phyloP scores from a whole-genome alignment of 2,113 vertebrate species.

The Cavia porcellus region DNA sequence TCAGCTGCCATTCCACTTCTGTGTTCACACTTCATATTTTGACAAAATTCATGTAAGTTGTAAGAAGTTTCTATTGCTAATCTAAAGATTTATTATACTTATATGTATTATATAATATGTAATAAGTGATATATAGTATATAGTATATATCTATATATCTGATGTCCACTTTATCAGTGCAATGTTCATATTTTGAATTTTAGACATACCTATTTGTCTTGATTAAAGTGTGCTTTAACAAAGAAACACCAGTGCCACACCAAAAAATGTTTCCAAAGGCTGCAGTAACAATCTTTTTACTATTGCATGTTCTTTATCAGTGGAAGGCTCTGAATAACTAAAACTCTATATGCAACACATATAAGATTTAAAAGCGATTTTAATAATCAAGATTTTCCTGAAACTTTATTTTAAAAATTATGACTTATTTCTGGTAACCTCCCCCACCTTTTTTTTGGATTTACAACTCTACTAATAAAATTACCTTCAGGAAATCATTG shows the following conservation, averaged over 20 bases:
- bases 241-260: slow-evolving; percentile 55
- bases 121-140: no score
- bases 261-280: slow-evolving; percentile 57
- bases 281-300: slow-evolving; percentile 70
- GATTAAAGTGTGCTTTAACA: slow-evolving; percentile 72
- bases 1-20: slow-evolving; percentile 58
- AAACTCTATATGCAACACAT: slow-evolving; percentile 82
- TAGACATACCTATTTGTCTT: slow-evolving; percentile 67
- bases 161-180: background rate
- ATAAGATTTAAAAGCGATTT: slow-evolving; percentile 37
- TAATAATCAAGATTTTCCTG: slow-evolving; percentile 73
- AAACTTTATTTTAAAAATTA: slow-evolving; percentile 73
- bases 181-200: slow-evolving; percentile 62
- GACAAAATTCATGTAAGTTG: slow-evolving; percentile 59
- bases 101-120: no score
- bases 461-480: slow-evolving; percentile 77
- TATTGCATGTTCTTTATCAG: slow-evolving; percentile 86
- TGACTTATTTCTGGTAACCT: slow-evolving; percentile 72
- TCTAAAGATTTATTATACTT: slow-evolving; percentile 37
- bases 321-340: slow-evolving; percentile 81
- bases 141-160: background rate
- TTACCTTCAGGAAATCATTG: slow-evolving; percentile 68
- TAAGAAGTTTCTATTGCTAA: slow-evolving; percentile 57
- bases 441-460: slow-evolving; percentile 65
- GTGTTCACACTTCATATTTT: slow-evolving; percentile 33